Conservation (phyloP, 2,797 vertebrate species). For the Bucorvus abyssinicus region DNA sequence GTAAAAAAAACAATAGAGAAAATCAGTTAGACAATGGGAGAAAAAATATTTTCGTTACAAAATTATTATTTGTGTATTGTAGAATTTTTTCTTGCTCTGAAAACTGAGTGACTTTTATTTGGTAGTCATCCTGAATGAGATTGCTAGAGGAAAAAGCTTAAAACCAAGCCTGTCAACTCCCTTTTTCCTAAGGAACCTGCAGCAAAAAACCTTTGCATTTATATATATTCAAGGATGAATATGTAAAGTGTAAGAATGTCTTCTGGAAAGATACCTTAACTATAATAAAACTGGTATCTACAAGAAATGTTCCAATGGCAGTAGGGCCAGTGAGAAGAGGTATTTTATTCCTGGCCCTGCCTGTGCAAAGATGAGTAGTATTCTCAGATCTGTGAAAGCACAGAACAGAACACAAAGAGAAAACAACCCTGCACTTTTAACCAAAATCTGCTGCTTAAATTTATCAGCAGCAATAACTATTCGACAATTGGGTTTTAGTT, state of each 20-base stretch:
- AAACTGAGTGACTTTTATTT: not conserved
- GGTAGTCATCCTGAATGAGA: not conserved
- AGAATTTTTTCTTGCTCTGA: not conserved
- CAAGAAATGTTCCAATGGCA: not conserved
- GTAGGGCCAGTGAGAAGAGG: not conserved
- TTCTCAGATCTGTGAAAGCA: not conserved
- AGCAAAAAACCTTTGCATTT: not conserved
- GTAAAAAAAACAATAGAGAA: not conserved
- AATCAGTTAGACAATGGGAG: not conserved
- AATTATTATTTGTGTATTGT: not conserved
- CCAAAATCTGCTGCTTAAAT: not conserved
- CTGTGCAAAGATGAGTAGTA: not conserved
- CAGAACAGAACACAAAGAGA: not conserved
- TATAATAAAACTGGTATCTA: not conserved
- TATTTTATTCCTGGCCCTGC: not conserved
- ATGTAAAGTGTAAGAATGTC: not conserved
- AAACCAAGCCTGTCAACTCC: not conserved
- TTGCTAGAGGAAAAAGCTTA: not conserved
- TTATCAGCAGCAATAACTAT: not conserved
- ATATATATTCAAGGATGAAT: not conserved
- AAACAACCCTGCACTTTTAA: not conserved
- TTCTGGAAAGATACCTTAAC: not conserved
- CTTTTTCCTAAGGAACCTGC: not conserved
- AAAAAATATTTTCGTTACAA: not conserved
- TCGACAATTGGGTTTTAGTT: not conserved